Conservation (phyloP, 2,113 vertebrate genomes). For the Triplophysa dalaica region DNA sequence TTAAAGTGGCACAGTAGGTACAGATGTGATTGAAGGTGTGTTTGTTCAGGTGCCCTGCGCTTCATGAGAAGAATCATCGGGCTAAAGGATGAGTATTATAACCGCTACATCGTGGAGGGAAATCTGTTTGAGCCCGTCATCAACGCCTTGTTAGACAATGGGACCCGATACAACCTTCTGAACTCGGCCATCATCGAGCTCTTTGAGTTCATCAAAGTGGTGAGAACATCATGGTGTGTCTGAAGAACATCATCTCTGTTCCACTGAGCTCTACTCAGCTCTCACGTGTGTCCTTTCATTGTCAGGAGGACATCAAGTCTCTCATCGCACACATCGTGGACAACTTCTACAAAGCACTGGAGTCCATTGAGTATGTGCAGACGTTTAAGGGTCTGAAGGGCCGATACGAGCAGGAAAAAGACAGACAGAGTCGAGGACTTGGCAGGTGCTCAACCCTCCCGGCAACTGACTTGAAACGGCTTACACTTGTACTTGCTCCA, state of each 20-base stretch:
- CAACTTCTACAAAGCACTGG: constrained; percentile 98
- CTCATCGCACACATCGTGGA: constrained; percentile 98
- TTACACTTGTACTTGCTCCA: not conserved
- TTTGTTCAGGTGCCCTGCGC: constrained; percentile 87
- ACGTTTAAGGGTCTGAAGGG: constrained; percentile 98
- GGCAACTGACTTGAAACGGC: not conserved
- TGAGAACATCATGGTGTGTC: constrained; percentile 63
- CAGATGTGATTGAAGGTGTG: not conserved
- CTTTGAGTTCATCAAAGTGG: constrained; percentile 98
- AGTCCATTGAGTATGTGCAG: constrained; percentile 97
- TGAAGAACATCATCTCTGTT: not conserved
- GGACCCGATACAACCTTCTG: constrained; percentile 95
- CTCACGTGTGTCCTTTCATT: constrained; percentile 51
- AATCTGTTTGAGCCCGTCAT: constrained; percentile 98
- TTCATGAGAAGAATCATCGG: constrained; percentile 99
- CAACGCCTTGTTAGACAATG: constrained; percentile 95
- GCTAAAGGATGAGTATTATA: constrained; percentile 98
- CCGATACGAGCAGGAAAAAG: constrained; percentile 96
- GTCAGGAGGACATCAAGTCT: constrained; percentile 95
- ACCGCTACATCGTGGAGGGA: constrained; percentile 97
- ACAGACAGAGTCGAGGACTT: constrained; percentile 89
- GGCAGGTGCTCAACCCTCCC: constrained; percentile 79
- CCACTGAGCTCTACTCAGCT: not conserved
- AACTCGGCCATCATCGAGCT: constrained; percentile 97
- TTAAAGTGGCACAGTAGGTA: too few species aligned